Evolutionary conservation across 2,797 vertebrate species (phyloP).

Genomic region (Pangasius krempfi): DNA sequence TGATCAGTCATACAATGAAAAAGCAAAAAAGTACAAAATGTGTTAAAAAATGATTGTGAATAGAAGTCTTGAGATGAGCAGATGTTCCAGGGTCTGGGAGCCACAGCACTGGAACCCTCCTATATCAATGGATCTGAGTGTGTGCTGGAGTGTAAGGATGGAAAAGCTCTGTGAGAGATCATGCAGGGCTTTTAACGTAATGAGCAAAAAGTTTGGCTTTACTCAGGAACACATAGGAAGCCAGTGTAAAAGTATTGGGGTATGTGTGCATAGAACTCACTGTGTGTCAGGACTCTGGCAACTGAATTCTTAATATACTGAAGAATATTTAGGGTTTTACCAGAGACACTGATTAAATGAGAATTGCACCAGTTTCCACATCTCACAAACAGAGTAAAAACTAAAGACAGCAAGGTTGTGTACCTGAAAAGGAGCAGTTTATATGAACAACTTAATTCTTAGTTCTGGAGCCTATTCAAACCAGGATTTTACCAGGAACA

Average conservation of each 20-base stretch:
- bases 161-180: not conserved
- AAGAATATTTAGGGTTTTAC: not conserved
- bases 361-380: not conserved
- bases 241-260: not conserved
- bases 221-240: not conserved
- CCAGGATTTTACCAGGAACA: not conserved
- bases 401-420: no score
- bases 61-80: not conserved
- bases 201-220: not conserved
- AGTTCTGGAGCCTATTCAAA: not conserved
- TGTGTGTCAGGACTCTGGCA: no score
- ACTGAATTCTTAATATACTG: not conserved
- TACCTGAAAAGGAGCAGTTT: no score
- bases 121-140: not conserved
- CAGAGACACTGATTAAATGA: not conserved
- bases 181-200: not conserved
- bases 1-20: not conserved
- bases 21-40: not conserved
- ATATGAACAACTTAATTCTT: no score
- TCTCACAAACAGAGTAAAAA: no score
- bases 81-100: not conserved
- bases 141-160: not conserved
- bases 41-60: not conserved
- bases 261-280: not conserved
- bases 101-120: not conserved